Evolutionary conservation across 2,797 vertebrate genomes (phyloP).

Genomic region (Gephyroberyx darwinii): DNA sequence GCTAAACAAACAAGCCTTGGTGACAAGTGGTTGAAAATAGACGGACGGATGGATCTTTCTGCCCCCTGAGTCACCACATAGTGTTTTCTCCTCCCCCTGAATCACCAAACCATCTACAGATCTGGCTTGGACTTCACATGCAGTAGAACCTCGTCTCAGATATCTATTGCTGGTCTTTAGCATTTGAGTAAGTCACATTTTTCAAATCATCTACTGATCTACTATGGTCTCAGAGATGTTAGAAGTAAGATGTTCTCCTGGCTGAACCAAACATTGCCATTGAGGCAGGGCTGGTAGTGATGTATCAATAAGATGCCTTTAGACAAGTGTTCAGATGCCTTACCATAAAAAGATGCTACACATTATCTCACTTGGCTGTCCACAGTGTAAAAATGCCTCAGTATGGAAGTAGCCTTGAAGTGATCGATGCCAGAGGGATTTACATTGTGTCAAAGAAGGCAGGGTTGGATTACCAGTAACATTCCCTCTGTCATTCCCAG

Average conservation of each 20-base stretch:
- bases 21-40: conserved; percentile 36
- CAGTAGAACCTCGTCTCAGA: neutral
- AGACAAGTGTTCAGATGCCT: conserved; percentile 8
- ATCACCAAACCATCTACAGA: conserved; percentile 32
- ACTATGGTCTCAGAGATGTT: neutral
- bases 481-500: conserved; percentile 11
- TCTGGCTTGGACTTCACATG: conserved; percentile 15
- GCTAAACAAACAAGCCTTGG: neutral
- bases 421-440: neutral
- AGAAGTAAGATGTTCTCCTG: neutral
- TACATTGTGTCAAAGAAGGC: neutral
- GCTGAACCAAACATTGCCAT: neutral
- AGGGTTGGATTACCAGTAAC: conserved; percentile 2
- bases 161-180: neutral
- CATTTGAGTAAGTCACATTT: conserved; percentile 16
- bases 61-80: conserved; percentile 22
- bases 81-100: conserved; percentile 29
- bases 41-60: conserved; percentile 39
- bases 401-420: conserved; percentile 13
- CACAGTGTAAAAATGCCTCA: conserved; percentile 23
- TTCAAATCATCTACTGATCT: conserved; percentile 1
- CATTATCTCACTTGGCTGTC: neutral
- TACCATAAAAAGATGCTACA: conserved; percentile 6
- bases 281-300: neutral
- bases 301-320: conserved; percentile 1